phyloP scores from a whole-genome alignment of 2,797 vertebrate species.

The Neomorphus geoffroyi region DNA sequence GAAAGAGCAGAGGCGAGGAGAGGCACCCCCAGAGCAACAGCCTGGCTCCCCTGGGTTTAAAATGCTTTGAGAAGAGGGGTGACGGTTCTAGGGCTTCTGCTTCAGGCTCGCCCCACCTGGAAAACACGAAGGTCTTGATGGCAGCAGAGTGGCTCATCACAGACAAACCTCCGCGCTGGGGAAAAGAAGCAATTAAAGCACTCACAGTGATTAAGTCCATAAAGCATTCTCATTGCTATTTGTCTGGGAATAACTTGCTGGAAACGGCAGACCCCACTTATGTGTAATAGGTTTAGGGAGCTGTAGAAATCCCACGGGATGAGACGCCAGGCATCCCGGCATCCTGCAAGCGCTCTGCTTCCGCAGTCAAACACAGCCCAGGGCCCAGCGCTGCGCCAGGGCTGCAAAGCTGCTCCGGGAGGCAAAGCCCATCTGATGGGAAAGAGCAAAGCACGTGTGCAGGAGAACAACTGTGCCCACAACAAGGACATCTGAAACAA shows the following conservation, averaged over 20 bases:
- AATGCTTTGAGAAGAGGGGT: neutral
- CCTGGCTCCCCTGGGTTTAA: neutral
- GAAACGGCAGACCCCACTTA: neutral
- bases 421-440: neutral
- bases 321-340: neutral
- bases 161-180: neutral
- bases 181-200: slow-evolving; percentile 10
- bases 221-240: neutral
- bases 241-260: neutral
- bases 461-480: neutral
- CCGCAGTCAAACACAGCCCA: neutral
- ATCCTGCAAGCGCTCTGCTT: neutral
- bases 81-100: neutral
- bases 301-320: neutral
- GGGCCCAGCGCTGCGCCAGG: neutral
- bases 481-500: neutral
- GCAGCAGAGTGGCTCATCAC: neutral
- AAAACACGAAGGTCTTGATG: neutral
- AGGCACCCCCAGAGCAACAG: neutral
- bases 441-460: neutral
- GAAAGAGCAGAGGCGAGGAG: neutral
- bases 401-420: neutral
- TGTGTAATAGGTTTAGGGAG: neutral
- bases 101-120: neutral
- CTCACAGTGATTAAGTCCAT: slow-evolving; percentile 8